Base-by-base conservation (phyloP, 2,113 vertebrate species). In the Strix uralensis region DNA sequence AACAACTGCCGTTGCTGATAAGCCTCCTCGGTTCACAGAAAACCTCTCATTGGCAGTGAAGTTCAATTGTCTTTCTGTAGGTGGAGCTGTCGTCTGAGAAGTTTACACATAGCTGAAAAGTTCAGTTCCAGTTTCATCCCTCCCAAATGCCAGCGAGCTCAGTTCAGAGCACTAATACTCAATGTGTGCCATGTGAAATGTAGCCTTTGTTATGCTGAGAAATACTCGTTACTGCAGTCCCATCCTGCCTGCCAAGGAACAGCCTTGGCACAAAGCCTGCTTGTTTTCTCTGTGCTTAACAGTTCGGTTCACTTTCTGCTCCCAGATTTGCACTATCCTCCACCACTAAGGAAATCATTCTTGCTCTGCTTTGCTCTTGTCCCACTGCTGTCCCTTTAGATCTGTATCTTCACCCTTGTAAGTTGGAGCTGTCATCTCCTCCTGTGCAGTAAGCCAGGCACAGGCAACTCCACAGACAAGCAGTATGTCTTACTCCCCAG, bases 231-330 rank as follows among this genome's bases (percentile, higher is more conserved):
- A 22, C 20, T 70, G 44, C 18, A 74, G 51, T 44, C 34, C 22
- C 38, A 29, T 38, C 34, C 38, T 54, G 22, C 13, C 25, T 67
- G 32, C 25, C 46, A 72, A 65, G 29, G 32, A 84, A n/a, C 0
- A 1, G 13, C 10, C 9, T 17, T 0, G 0, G 7, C 69, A 44
- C 0, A 1, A 20, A 71, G 4, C 29, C 44, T 81, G 7, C 27
- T 34, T 81, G 12, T 70, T 75, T 75, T 54, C 16, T 65, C 11
- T 59, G 30, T 38, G 34, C 23, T 71, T 61, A 38, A 18, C 13
- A 52, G 20, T 51, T 71, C 49, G 22, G 25, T 29, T 86, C 42
- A 44, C 11, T 79, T 47, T 14, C 17, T 80, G 10, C 4, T 25
- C 23, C 11, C 23, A 29, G 7, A 40, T 69, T 30, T 73, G 46